Evolutionary conservation across 2,888 invertebrate genomes (phyloP).

Genomic region (Harpalus rufipes): DNA sequence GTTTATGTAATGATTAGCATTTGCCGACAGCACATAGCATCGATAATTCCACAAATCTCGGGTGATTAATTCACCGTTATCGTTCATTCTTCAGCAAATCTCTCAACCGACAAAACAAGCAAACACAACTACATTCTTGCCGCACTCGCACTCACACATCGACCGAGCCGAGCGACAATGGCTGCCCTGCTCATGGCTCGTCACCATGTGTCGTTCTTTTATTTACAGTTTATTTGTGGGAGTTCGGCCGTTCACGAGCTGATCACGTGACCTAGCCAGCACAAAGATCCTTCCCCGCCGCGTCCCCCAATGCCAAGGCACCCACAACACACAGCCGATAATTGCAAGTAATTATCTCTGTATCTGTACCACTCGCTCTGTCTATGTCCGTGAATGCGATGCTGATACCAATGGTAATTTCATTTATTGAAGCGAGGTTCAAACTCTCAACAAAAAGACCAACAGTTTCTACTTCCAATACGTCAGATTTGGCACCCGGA

Average conservation of each 20-base stretch:
- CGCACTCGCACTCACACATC: not conserved
- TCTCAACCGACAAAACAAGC: conserved; percentile 37
- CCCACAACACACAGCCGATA: conserved; percentile 58
- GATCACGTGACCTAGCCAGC: conserved; percentile 56
- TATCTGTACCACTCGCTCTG: conserved; percentile 46
- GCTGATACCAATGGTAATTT: conserved; percentile 10
- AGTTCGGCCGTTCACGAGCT: conserved; percentile 42
- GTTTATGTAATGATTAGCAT: conserved; percentile 17
- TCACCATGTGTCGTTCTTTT: conserved; percentile 58
- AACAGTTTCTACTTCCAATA: not conserved
- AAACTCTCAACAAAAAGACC: not conserved
- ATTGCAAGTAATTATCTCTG: conserved; percentile 64
- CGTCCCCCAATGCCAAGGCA: conserved; percentile 7
- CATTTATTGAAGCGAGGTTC: conserved; percentile 18
- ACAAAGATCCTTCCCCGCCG: conserved; percentile 32
- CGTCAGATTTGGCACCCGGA: not conserved
- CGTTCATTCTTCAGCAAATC: conserved; percentile 49
- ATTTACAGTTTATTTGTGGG: conserved; percentile 65
- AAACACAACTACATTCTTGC: conserved; percentile 41
- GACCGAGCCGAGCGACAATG: conserved; percentile 2
- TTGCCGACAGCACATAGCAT: conserved; percentile 44
- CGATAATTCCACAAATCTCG: conserved; percentile 48
- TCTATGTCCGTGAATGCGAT: conserved; percentile 13
- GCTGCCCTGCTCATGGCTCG: conserved; percentile 32
- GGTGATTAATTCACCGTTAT: conserved; percentile 49